These are phyloP conservation scores for Trypoxylon attenuatum DNA, from an alignment of 2,888 invertebrate genomes.

Conservation along the genomic window DNA sequence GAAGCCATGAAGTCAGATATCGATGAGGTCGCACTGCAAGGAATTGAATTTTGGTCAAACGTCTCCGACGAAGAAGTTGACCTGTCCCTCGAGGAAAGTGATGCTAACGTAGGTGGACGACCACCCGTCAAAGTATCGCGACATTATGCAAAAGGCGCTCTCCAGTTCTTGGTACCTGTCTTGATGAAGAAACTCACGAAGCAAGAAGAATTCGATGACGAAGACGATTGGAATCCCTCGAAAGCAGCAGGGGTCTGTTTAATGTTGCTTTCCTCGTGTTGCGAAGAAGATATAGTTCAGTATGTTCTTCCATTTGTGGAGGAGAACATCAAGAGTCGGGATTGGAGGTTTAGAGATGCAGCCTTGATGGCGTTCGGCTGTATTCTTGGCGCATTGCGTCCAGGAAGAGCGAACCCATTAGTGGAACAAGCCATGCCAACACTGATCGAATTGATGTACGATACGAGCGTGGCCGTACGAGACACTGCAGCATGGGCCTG, in stretches of 20 bases:
- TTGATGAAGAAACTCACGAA: conserved; percentile 95
- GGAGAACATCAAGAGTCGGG: conserved; percentile 92
- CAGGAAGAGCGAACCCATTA: conserved; percentile 89
- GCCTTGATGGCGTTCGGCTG: conserved; percentile 99
- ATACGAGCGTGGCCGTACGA: conserved; percentile 93
- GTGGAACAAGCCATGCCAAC: conserved; percentile 98
- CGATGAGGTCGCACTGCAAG: conserved; percentile 97
- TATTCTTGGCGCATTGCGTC: conserved; percentile 93
- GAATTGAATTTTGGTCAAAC: conserved; percentile 99
- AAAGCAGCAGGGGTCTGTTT: conserved; percentile 99
- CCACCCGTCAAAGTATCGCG: conserved; percentile 95
- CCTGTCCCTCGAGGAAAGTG: conserved; percentile 93
- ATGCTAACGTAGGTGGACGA: conserved; percentile 93
- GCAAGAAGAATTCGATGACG: conserved; percentile 98
- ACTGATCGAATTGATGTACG: conserved; percentile 95
- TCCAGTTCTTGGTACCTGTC: conserved; percentile 95
- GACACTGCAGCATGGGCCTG: conserved; percentile 99
- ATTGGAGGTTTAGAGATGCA: conserved; percentile 96
- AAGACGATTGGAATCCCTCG: conserved; percentile 99
- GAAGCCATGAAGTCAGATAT: conserved; percentile 98
- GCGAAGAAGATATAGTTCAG: conserved; percentile 97
- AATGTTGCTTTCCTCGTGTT: conserved; percentile 97
- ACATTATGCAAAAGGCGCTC: conserved; percentile 98
- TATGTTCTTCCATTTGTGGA: conserved; percentile 97
- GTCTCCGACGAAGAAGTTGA: conserved; percentile 99